Evolutionary conservation across 2,888 invertebrate species (phyloP).

Genomic region (Trissolcus japonicus): DNA sequence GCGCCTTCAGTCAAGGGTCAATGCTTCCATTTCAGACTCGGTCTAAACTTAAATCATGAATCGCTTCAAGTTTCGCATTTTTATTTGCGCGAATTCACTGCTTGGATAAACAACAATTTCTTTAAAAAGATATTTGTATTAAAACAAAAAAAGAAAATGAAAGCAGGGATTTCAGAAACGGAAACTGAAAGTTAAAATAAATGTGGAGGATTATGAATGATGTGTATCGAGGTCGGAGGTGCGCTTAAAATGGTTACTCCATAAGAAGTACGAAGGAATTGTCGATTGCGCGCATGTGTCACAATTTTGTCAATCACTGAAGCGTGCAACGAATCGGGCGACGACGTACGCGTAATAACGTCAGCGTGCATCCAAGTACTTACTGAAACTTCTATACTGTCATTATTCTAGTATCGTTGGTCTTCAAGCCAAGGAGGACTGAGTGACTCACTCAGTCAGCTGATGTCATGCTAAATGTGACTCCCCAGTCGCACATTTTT

Average conservation of each 20-base stretch:
- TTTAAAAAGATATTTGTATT: too few species aligned
- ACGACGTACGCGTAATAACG: slow-evolving; percentile 10
- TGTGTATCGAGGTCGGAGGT: background rate
- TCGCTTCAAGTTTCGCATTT: background rate
- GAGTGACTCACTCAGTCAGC: slow-evolving; percentile 60
- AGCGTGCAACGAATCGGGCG: slow-evolving; percentile 14
- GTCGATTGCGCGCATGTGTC: slow-evolving; percentile 1
- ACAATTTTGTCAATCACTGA: slow-evolving; percentile 27
- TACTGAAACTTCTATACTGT: slow-evolving; percentile 19
- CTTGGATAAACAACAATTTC: too few species aligned
- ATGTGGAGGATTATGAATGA: background rate
- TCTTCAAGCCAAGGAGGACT: slow-evolving; percentile 48
- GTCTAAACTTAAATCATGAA: slow-evolving; percentile 12
- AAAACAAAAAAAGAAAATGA: too few species aligned
- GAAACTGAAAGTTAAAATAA: background rate
- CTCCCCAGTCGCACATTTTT: slow-evolving; percentile 54
- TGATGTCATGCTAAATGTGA: slow-evolving; percentile 64
- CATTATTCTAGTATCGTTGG: slow-evolving; percentile 43
- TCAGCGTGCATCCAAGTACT: slow-evolving; percentile 24
- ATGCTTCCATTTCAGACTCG: slow-evolving; percentile 22
- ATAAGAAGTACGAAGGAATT: slow-evolving; percentile 6
- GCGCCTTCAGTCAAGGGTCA: slow-evolving; percentile 30
- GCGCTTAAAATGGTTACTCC: background rate
- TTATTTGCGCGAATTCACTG: background rate
- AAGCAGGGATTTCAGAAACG: too few species aligned